Base-by-base conservation (phyloP, 1,140 invertebrate species). In the Rhyacophila brunnea region DNA sequence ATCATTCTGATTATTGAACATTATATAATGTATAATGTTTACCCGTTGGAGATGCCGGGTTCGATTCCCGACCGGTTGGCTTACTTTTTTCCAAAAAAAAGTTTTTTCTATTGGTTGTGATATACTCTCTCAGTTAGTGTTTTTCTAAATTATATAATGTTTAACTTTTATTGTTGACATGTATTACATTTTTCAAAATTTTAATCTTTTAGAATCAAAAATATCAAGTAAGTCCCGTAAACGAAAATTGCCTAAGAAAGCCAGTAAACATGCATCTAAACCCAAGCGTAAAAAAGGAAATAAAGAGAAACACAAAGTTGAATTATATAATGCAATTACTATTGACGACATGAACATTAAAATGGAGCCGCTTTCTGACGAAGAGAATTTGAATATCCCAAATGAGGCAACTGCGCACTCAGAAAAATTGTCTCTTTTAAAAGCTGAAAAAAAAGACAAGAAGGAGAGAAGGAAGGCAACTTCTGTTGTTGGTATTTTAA, bases 231-330 rank as follows among this genome's bases (percentile, higher is more conserved):
- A 56, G 38, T n/a, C 34, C 6, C 34, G 47, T n/a, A 65, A 65
- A 54, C 60, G 48, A 35, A 65, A 65, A 58, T 51, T 47, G 19
- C 44, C 23, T 44, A 65, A 65, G 49, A 65, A 65, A 46, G 14
- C 35, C n/a, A 35, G 9, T 9, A 53, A 65, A 48, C 47, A 65
- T 59, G 48, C 53, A 13, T 50, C 52, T 13, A 64, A 64, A 48
- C 11, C 43, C n/a, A 65, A 65, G 54, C 54, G 62, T 28, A 64
- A 65, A 42, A 64, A 64, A 53, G 44, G 42, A 19, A 56, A 48
- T 23, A 60, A 60, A 60, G 23, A 42, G 4, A 65, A 65, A 45
- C 15, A 48, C 10, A 60, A 56, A 44, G 50, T 58, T 13, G 42
- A 28, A 11, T n/a, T 60, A 9, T 55, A 58, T 13, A 54, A 57